A percentile compares a stretch with the other conserved stretches of the same genome.
Evolutionary conservation across 2,797 vertebrate species (phyloP).

Genomic region (Gymnothorax reevesii): DNA sequence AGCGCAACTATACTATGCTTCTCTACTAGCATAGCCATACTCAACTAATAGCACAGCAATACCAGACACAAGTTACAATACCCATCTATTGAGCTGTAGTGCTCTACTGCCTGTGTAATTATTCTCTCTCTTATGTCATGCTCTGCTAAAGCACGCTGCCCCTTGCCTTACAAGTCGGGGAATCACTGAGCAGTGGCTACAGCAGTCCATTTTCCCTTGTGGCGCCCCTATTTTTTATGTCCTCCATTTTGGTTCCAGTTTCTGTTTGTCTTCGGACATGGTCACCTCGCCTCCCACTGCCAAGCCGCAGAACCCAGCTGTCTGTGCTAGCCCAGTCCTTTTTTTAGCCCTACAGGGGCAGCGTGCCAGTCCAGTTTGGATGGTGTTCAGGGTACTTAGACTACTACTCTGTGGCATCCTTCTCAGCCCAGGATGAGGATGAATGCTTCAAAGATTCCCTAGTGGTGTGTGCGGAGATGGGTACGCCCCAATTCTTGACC

Average conservation of each 20-base stretch:
- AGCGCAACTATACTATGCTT: too few species aligned
- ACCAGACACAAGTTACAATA: background rate
- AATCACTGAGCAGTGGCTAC: background rate
- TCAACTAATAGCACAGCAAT: background rate
- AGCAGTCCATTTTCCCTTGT: background rate
- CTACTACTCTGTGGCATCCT: slow-evolving; percentile 13
- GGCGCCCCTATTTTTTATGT: background rate
- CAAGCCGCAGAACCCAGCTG: slow-evolving; percentile 34
- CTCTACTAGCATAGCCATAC: background rate
- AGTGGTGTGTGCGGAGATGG: background rate
- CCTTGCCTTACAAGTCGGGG: background rate
- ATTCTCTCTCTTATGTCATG: background rate
- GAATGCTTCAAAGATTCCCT: background rate
- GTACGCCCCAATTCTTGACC: background rate
- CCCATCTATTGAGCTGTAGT: too few species aligned
- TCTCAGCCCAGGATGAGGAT: background rate
- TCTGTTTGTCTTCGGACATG: slow-evolving; percentile 27
- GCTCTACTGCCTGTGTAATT: background rate
- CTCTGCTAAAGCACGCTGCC: background rate
- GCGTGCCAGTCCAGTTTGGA: slow-evolving; percentile 24
- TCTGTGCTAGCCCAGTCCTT: slow-evolving; percentile 26
- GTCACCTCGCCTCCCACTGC: slow-evolving; percentile 24
- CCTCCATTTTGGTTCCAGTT: slow-evolving; percentile 9
- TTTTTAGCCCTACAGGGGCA: slow-evolving; percentile 12
- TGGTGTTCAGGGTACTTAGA: slow-evolving; percentile 26